Evolutionary conservation across 2,797 vertebrate genomes (phyloP).

Genomic region (Antennarius maculatus): DNA sequence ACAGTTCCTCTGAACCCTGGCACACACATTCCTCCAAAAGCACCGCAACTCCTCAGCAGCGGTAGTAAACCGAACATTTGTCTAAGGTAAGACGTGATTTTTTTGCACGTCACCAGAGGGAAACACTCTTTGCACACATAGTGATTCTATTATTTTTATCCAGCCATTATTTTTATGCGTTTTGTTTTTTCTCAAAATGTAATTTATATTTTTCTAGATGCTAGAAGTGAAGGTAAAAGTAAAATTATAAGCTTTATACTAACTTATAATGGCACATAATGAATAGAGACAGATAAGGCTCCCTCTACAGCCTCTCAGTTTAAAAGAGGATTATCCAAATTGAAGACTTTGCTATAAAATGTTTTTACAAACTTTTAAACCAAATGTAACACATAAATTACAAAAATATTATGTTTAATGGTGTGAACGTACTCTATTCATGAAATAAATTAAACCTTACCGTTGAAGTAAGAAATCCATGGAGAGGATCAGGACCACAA

Average conservation of each 20-base stretch:
- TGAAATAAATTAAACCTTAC: slow-evolving; percentile 32
- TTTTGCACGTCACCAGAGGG: no score
- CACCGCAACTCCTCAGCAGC: background rate
- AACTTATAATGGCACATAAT: no score
- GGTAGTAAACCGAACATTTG: background rate
- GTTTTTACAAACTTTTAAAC: background rate
- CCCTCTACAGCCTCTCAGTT: no score
- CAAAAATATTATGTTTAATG: background rate
- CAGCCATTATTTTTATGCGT: no score
- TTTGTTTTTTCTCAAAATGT: no score
- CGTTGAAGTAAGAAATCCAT: slow-evolving; percentile 54
- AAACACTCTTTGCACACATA: no score
- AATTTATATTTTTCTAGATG: no score
- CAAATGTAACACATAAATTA: background rate
- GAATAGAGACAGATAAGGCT: no score
- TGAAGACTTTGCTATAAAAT: background rate
- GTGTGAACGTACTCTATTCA: no score
- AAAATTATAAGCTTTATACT: no score
- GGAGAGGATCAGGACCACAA: slow-evolving; percentile 12
- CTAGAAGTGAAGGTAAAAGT: no score
- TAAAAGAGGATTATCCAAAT: background rate
- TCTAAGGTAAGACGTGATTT: background rate
- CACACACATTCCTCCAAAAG: slow-evolving; percentile 49
- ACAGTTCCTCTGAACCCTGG: slow-evolving; percentile 34
- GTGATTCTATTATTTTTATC: no score